These are phyloP conservation scores for Drosophila phalerata DNA, from an alignment of 2,888 invertebrate genomes.

Conservation along the genomic window DNA sequence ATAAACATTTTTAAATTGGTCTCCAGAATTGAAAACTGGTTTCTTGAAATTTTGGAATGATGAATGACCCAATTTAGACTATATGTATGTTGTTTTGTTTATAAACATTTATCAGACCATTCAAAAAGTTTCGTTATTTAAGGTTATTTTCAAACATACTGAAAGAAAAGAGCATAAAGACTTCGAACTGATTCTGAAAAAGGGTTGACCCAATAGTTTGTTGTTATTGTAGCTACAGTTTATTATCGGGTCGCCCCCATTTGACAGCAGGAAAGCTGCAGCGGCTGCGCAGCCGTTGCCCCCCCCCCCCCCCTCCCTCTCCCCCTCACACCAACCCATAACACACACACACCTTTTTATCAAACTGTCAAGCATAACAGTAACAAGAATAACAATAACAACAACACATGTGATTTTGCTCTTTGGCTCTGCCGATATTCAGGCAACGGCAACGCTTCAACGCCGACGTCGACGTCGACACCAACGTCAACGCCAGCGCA, in stretches of 20 bases:
- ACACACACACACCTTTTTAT: background rate
- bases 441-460: conserved; percentile 54
- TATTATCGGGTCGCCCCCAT: conserved; percentile 49
- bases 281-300: conserved; percentile 21
- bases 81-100: no score
- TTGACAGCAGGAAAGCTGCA: conserved; percentile 47
- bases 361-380: conserved; percentile 32
- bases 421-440: conserved; percentile 41
- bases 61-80: no score
- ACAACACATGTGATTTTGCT: conserved; percentile 26
- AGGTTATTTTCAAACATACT: background rate
- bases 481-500: conserved; percentile 31
- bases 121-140: background rate
- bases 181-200: conserved; percentile 4
- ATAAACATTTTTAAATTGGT: no score
- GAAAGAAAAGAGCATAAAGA: conserved; percentile 18
- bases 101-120: no score
- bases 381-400: conserved; percentile 17
- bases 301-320: conserved; percentile 6
- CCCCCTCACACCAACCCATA: no score
- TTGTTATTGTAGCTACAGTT: conserved; percentile 33
- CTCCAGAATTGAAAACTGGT: no score
- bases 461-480: conserved; percentile 40
- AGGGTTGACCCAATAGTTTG: conserved; percentile 11
- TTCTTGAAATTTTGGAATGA: no score